These are phyloP conservation scores for Schizopygopsis pylzovi DNA, from an alignment of 2,797 vertebrate species.

Conservation along the genomic window DNA sequence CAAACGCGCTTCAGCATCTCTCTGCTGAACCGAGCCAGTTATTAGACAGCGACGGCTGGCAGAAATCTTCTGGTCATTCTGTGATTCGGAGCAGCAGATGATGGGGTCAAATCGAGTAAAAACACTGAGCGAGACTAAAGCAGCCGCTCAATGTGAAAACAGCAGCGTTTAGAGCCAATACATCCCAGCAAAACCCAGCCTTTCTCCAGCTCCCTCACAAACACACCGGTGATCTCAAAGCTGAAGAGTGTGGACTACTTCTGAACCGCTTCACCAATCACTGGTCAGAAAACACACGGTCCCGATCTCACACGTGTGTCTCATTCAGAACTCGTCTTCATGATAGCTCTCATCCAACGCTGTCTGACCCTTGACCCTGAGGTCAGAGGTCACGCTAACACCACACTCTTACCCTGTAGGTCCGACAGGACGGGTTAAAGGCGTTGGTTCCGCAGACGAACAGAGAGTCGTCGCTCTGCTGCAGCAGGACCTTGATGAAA, in stretches of 20 bases:
- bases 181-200: not conserved
- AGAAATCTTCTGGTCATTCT: not conserved
- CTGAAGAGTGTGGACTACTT: not conserved
- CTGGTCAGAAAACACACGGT: not conserved
- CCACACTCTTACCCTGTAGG: constrained; percentile 86
- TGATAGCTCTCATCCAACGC: constrained; percentile 42
- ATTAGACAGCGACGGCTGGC: constrained; percentile 20
- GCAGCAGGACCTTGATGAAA: constrained; percentile 97
- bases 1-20: constrained; percentile 22
- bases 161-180: not conserved
- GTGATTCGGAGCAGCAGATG: not conserved
- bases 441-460: constrained; percentile 98
- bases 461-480: constrained; percentile 91
- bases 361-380: constrained; percentile 19
- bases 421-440: constrained; percentile 96
- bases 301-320: not conserved
- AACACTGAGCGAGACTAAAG: not conserved
- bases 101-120: not conserved
- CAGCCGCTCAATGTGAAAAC: not conserved
- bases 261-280: not conserved
- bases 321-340: not conserved
- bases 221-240: not conserved
- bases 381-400: constrained; percentile 11
- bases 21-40: constrained; percentile 3
- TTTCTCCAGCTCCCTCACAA: not conserved